Evolutionary conservation across 2,888 invertebrate species (phyloP), one percentile per base, ranked within the genome.

Genomic region (Rosalia funebris): DNA sequence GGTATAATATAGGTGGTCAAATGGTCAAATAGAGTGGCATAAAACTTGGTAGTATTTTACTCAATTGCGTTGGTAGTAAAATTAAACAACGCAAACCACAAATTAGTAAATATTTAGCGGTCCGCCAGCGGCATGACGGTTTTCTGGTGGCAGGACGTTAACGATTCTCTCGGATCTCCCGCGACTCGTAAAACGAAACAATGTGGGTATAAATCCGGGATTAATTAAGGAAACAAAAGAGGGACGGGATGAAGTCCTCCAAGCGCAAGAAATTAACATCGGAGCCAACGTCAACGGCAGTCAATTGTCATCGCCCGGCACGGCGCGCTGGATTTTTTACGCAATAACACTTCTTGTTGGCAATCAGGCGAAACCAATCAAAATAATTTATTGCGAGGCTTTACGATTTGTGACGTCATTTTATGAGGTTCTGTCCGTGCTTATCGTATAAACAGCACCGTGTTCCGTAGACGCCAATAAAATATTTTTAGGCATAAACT

Each of bases 301-400:
- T 57, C 57, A 57, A 57, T 57, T 57, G 62, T 62, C 58, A 62
- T 57, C 57, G 61, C 53, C 41, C 32, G 41, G 53, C 53, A 32
- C 42, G 42, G 53, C 32, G 45, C 58, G 62, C 54, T 50, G 44
- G 37, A 37, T 61, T 66, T 69, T 71, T 71, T 69, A 63, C 63
- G 63, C 69, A 67, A 67, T 63, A 69, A 68, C 69, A 65, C 66
- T 70, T 70, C 68, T 68, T 62, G 73, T 70, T 71, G 68, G 72
- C 78, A 77, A 76, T 77, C 78, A 77, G 74, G 73, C 75, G 71
- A 73, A 73, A 74, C 78, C 72, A 77, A 78, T 78, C 75, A 73
- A 75, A 75, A 73, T 77, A 75, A 78, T 78, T 78, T 78, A 78
- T 76, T 74, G 71, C 74, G 62, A 71, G 70, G 66, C 70, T 78